A percentile compares a stretch with the other conserved stretches of the same genome.
These are phyloP conservation scores for Zygogramma bicolorata DNA, from an alignment of 2,888 invertebrate species.

Conservation along the genomic window DNA sequence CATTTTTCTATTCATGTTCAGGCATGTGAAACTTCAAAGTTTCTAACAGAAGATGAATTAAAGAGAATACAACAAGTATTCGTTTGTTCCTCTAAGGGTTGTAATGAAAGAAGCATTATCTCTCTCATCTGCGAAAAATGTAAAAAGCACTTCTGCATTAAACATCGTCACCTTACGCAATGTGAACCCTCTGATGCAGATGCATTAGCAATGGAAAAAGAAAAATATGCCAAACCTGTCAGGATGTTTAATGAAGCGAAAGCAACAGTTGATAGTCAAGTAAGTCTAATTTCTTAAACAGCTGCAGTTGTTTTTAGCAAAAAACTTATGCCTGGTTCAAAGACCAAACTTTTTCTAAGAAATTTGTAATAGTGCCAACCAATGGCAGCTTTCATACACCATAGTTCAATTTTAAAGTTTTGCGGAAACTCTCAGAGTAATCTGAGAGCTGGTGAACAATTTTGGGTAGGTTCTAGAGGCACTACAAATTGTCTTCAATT, in stretches of 20 bases:
- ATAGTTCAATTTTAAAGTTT: too few species aligned
- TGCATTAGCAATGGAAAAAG: slow-evolving; percentile 70
- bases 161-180: slow-evolving; percentile 70
- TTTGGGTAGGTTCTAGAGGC: too few species aligned
- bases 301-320: too few species aligned
- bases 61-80: slow-evolving; percentile 62
- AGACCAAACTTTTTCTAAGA: too few species aligned
- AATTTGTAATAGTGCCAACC: too few species aligned
- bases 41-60: slow-evolving; percentile 47
- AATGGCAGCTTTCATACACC: too few species aligned
- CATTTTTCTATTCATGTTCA: slow-evolving; percentile 74
- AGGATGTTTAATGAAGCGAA: slow-evolving; percentile 75
- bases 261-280: slow-evolving; percentile 73
- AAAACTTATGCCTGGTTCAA: too few species aligned
- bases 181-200: slow-evolving; percentile 66
- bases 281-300: slow-evolving; percentile 55
- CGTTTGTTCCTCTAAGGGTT: slow-evolving; percentile 72
- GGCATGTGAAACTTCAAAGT: slow-evolving; percentile 65
- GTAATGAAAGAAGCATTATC: slow-evolving; percentile 73
- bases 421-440: too few species aligned
- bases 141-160: slow-evolving; percentile 76
- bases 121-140: slow-evolving; percentile 77
- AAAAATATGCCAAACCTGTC: slow-evolving; percentile 72
- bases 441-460: too few species aligned
- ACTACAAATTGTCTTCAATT: too few species aligned